Evolutionary conservation across 2,888 invertebrate genomes (phyloP).

Genomic region (Drosophila paramelanica): DNA sequence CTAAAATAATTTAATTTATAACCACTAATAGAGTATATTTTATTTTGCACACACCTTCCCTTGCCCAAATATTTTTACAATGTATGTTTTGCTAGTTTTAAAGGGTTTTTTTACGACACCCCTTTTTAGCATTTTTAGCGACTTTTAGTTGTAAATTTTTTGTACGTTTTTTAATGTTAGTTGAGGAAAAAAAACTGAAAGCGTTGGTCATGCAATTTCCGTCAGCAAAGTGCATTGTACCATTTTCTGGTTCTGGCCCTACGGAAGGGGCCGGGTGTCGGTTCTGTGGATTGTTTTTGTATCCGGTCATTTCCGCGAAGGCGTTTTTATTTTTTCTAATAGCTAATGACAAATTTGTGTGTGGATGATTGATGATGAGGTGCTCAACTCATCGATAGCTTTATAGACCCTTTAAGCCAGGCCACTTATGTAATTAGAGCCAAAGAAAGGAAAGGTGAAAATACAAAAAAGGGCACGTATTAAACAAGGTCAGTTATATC

Average conservation of each 20-base stretch:
- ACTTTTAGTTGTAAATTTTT: constrained; percentile 5
- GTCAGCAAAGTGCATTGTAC: constrained; percentile 62
- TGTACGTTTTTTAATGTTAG: constrained; percentile 5
- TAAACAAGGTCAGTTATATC: constrained; percentile 46
- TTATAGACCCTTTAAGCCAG: constrained; percentile 10
- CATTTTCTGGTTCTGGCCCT: constrained; percentile 18
- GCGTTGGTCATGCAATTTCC: constrained; percentile 62
- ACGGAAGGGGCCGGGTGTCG: too few relatives aligned
- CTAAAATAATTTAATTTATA: neutral
- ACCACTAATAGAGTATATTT: neutral
- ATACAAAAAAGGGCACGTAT: constrained; percentile 7
- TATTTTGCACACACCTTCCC: neutral
- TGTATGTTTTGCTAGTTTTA: constrained; percentile 20
- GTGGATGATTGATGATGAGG: constrained; percentile 57
- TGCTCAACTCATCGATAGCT: constrained; percentile 35
- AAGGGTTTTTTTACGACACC: neutral
- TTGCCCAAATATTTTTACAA: constrained; percentile 7
- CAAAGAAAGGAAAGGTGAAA: neutral
- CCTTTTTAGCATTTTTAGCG: constrained; percentile 25
- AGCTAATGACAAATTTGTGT: constrained; percentile 53
- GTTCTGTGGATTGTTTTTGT: constrained; percentile 11
- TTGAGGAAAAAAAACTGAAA: constrained; percentile 49
- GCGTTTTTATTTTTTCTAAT: constrained; percentile 32
- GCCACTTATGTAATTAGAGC: constrained; percentile 43
- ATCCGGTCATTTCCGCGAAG: constrained; percentile 28